Percentiles rank a stretch among this genome's conserved stretches.
phyloP scores from a whole-genome alignment of 2,113 vertebrate species.

The Furnarius figulus region DNA sequence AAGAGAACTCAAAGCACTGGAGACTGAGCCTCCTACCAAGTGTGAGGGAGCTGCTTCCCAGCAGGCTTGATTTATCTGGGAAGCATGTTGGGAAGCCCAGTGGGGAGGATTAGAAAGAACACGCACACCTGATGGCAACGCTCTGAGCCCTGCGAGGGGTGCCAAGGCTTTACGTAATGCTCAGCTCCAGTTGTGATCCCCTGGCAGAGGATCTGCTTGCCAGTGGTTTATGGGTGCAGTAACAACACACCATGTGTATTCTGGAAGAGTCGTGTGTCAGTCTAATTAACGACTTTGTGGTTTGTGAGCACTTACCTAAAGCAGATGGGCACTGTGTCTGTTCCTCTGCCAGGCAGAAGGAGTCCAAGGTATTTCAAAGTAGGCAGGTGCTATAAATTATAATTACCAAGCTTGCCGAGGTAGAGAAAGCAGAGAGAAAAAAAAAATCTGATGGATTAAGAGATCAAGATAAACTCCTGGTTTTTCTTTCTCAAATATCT shows the following conservation, averaged over 20 bases:
- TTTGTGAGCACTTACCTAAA: constrained; percentile 59
- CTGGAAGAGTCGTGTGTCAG: constrained; percentile 68
- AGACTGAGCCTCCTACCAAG: not conserved
- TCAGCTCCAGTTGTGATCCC: constrained; percentile 14
- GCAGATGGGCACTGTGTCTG: constrained; percentile 67
- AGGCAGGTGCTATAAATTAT: constrained; percentile 69
- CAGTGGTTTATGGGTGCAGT: constrained; percentile 11
- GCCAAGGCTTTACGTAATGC: constrained; percentile 45
- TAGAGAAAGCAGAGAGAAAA: constrained; percentile 42
- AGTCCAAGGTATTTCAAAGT: constrained; percentile 65
- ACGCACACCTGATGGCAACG: constrained; percentile 17
- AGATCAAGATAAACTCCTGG: constrained; percentile 52
- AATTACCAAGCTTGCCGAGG: constrained; percentile 46
- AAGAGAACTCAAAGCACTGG: not conserved
- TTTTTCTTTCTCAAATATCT: not conserved
- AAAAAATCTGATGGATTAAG: constrained; percentile 56
- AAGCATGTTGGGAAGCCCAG: not conserved
- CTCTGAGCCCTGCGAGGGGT: not conserved
- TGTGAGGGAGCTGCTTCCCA: not conserved
- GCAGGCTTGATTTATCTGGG: not conserved
- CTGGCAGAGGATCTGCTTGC: constrained; percentile 29
- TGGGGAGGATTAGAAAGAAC: constrained; percentile 42
- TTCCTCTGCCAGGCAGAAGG: constrained; percentile 66
- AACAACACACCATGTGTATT: constrained; percentile 25
- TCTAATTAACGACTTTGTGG: constrained; percentile 69